Conservation (phyloP, 2,797 vertebrate species). For the Aselliscus stoliczkanus region DNA sequence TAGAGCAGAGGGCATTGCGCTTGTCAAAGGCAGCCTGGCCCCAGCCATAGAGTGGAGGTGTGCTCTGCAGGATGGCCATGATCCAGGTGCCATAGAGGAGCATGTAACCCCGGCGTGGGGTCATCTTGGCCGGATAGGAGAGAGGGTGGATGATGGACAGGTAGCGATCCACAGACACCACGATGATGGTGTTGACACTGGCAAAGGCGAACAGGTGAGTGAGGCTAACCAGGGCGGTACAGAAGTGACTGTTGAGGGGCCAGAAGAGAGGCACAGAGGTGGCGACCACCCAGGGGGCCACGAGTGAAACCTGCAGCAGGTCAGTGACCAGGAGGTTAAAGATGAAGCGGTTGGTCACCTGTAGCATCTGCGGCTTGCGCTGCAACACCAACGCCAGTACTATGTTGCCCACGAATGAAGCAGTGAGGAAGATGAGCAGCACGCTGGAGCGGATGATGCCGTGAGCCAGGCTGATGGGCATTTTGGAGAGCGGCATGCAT, state of each 20-base stretch:
- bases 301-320: constrained; percentile 88
- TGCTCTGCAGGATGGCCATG: constrained; percentile 88
- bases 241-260: constrained; percentile 88
- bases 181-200: constrained; percentile 91
- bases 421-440: constrained; percentile 85
- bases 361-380: constrained; percentile 90
- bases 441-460: constrained; percentile 82
- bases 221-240: constrained; percentile 89
- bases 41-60: constrained; percentile 91
- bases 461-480: constrained; percentile 68
- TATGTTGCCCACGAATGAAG: constrained; percentile 89
- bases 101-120: constrained; percentile 86
- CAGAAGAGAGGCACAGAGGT: constrained; percentile 87
- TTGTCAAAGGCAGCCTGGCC: constrained; percentile 88
- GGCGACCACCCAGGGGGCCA: constrained; percentile 91
- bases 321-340: constrained; percentile 92
- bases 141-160: constrained; percentile 92
- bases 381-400: constrained; percentile 89
- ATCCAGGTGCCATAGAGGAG: constrained; percentile 91
- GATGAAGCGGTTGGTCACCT: constrained; percentile 92
- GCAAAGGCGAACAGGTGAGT: constrained; percentile 94
- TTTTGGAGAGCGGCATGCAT: constrained; percentile 66
- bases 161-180: constrained; percentile 92
- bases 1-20: constrained; percentile 86
- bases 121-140: constrained; percentile 92